Conservation (phyloP, 2,113 vertebrate genomes). For the Pelecanus crispus region DNA sequence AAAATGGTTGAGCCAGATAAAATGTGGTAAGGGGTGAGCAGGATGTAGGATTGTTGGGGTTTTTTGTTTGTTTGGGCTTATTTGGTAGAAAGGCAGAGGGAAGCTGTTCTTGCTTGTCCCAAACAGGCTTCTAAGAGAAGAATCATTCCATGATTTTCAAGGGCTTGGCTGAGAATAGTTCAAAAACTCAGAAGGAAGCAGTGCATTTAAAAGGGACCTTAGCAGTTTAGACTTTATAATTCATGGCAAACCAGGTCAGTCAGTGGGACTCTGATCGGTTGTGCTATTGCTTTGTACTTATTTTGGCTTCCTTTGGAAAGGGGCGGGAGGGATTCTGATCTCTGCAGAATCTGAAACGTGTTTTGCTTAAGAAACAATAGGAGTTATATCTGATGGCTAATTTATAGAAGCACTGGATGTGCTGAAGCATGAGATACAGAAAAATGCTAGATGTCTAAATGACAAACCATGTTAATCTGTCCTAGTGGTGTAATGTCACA, state of each 20-base stretch:
- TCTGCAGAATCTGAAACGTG: background rate
- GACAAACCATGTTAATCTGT: background rate
- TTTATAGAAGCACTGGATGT: background rate
- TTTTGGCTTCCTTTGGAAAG: background rate
- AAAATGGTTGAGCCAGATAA: background rate
- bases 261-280: background rate
- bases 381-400: background rate
- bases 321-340: background rate
- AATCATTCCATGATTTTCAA: background rate
- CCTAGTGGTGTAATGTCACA: background rate
- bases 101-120: background rate
- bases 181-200: background rate
- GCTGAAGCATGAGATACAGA: background rate
- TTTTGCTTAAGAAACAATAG: background rate
- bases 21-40: background rate
- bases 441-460: background rate
- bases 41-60: background rate
- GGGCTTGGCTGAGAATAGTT: background rate
- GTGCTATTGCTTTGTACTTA: background rate
- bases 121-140: background rate
- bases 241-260: background rate
- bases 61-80: background rate
- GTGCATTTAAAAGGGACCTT: background rate
- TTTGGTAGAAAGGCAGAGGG: background rate
- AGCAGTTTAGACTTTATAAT: background rate